These are phyloP conservation scores for Centroberyx gerrardi DNA, from an alignment of 2,797 vertebrate genomes.

Conservation along the genomic window DNA sequence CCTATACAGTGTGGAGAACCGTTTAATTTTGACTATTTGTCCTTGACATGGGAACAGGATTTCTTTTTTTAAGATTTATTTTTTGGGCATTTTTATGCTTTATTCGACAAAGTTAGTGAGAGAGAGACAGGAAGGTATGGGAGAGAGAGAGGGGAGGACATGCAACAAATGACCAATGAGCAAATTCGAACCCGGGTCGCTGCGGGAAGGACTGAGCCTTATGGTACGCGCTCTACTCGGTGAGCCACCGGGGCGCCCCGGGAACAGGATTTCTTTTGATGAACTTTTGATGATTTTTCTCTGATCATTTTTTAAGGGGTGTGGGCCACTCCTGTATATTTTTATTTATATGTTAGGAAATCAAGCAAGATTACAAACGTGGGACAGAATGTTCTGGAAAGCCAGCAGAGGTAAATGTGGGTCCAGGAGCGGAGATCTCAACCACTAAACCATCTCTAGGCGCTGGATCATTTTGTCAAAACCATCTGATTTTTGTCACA, in stretches of 20 bases:
- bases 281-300: constrained; percentile 4
- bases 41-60: not conserved
- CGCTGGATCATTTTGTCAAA: constrained; percentile 15
- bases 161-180: too few species aligned
- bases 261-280: constrained; percentile 20
- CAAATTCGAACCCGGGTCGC: too few species aligned
- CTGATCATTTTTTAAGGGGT: constrained; percentile 8
- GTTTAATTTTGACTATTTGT: not conserved
- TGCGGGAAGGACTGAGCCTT: too few species aligned
- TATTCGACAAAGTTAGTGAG: too few species aligned
- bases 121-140: too few species aligned
- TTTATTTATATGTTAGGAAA: constrained; percentile 26
- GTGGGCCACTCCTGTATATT: constrained; percentile 1
- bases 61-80: too few species aligned
- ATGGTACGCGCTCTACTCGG: too few species aligned
- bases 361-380: constrained; percentile 7
- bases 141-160: too few species aligned
- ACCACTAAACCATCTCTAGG: not conserved
- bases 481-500: constrained; percentile 10
- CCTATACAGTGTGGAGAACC: constrained; percentile 15
- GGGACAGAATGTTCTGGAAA: constrained; percentile 5
- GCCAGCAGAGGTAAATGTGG: constrained; percentile 11
- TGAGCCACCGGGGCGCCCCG: too few species aligned
- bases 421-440: not conserved
- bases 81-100: too few species aligned